Evolutionary conservation across 2,797 vertebrate species (phyloP).

Genomic region (Aythya fuligula): DNA sequence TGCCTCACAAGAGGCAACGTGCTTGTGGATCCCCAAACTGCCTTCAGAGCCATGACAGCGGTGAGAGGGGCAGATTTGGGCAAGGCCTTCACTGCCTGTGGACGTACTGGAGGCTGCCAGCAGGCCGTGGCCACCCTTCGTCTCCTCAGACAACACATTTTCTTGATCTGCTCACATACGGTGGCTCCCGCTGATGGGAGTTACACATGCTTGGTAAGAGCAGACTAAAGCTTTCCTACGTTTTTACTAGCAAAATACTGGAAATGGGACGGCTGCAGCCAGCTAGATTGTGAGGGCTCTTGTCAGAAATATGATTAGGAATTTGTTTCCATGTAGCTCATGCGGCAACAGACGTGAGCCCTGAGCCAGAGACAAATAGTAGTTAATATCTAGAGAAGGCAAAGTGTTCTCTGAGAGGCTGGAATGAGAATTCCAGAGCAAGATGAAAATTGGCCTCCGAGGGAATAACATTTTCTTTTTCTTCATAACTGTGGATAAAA

Average conservation of each 20-base stretch:
- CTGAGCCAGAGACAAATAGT: constrained; percentile 37
- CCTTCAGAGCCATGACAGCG: background rate
- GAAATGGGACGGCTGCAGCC: constrained; percentile 44
- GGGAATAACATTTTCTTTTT: constrained; percentile 67
- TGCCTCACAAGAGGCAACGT: background rate
- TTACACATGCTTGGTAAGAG: constrained; percentile 28
- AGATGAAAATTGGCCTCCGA: constrained; percentile 61
- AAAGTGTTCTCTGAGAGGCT: constrained; percentile 50
- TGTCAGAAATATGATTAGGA: constrained; percentile 64
- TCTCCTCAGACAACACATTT: background rate
- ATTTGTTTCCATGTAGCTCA: constrained; percentile 65
- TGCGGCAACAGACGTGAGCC: constrained; percentile 33
- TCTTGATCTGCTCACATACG: constrained; percentile 18
- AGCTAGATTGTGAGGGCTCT: constrained; percentile 55
- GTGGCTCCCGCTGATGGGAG: background rate
- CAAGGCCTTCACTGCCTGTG: background rate
- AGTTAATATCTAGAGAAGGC: constrained; percentile 55
- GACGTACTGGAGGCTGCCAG: background rate
- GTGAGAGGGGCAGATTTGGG: background rate
- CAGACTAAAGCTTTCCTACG: constrained; percentile 50
- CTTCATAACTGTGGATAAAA: constrained; percentile 61
- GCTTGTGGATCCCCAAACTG: background rate
- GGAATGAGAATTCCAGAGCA: constrained; percentile 76
- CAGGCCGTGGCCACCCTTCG: background rate
- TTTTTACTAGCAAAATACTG: constrained; percentile 61